Evolutionary conservation across 2,113 vertebrate genomes (phyloP).

Genomic region (Triplophysa rosa): DNA sequence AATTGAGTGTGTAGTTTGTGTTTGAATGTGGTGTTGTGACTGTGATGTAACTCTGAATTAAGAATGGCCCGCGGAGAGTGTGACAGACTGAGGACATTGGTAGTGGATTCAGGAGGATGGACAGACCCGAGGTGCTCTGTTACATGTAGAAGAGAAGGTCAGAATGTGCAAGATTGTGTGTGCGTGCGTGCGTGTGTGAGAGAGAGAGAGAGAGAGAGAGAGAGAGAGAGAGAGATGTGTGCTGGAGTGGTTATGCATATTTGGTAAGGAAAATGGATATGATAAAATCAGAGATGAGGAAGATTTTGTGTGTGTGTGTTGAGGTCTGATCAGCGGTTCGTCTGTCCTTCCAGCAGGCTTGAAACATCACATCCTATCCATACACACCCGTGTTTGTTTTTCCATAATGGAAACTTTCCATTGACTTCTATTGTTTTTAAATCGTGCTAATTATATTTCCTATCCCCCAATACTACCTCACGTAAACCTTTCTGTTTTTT

Average conservation of each 20-base stretch:
- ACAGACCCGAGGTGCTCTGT: slow-evolving; percentile 20
- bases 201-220: too few species aligned
- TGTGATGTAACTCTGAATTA: slow-evolving; percentile 42
- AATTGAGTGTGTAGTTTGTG: slow-evolving; percentile 3
- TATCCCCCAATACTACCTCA: too few species aligned
- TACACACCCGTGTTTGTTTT: slow-evolving; percentile 22
- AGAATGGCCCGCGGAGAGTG: slow-evolving; percentile 32
- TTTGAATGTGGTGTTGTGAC: slow-evolving; percentile 11
- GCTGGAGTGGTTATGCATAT: background rate
- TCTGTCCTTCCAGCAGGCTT: background rate
- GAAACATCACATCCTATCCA: slow-evolving; percentile 25
- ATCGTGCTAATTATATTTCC: too few species aligned
- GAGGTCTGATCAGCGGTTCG: slow-evolving; percentile 23
- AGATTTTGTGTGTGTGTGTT: background rate
- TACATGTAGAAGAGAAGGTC: slow-evolving; percentile 45
- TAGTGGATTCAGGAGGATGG: slow-evolving; percentile 37
- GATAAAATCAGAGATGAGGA: background rate
- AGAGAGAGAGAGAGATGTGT: too few species aligned
- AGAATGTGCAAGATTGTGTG: slow-evolving; percentile 24
- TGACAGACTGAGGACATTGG: slow-evolving; percentile 31
- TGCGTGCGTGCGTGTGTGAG: too few species aligned
- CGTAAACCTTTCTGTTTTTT: too few species aligned
- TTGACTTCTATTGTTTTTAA: too few species aligned
- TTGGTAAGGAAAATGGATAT: slow-evolving; percentile 10
- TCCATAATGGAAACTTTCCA: background rate